Percentiles rank a stretch among this genome's conserved stretches.
Evolutionary conservation across 2,888 invertebrate genomes (phyloP).

Genomic region (Suillia variegata): DNA sequence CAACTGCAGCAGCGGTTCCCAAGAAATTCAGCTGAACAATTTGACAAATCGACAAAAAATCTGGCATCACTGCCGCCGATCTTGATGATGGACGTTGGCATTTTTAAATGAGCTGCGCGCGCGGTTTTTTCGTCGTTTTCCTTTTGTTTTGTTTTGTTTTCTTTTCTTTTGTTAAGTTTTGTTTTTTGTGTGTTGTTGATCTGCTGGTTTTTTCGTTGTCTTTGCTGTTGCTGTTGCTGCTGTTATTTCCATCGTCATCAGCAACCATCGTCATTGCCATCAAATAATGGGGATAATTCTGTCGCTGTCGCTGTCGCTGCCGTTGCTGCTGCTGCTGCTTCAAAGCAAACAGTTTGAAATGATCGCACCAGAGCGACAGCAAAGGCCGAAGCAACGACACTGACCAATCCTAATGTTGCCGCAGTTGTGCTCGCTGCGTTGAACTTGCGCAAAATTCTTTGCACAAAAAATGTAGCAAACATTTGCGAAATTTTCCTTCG

Average conservation of each 20-base stretch:
- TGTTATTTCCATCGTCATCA: neutral
- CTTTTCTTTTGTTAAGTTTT: too few relatives aligned
- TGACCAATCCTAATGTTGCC: neutral
- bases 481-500: neutral
- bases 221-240: conserved; percentile 22
- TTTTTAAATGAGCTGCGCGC: conserved; percentile 54
- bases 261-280: neutral
- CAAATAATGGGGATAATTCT: too few relatives aligned
- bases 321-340: neutral
- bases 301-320: too few relatives aligned
- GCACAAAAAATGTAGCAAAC: neutral
- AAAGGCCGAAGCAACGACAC: neutral
- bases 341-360: neutral
- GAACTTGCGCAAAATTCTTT: neutral
- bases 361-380: neutral
- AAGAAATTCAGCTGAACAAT: conserved; percentile 54
- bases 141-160: too few relatives aligned
- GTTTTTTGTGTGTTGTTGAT: conserved; percentile 26
- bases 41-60: conserved; percentile 53
- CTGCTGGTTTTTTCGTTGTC: conserved; percentile 11
- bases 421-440: neutral
- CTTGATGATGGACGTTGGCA: conserved; percentile 54
- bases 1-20: conserved; percentile 52
- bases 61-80: conserved; percentile 55
- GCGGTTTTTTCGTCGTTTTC: conserved; percentile 28